A percentile compares a stretch with the other conserved stretches of the same genome.
Conservation (phyloP, 2,113 vertebrate genomes). For the Trochalopteron elliotii region DNA sequence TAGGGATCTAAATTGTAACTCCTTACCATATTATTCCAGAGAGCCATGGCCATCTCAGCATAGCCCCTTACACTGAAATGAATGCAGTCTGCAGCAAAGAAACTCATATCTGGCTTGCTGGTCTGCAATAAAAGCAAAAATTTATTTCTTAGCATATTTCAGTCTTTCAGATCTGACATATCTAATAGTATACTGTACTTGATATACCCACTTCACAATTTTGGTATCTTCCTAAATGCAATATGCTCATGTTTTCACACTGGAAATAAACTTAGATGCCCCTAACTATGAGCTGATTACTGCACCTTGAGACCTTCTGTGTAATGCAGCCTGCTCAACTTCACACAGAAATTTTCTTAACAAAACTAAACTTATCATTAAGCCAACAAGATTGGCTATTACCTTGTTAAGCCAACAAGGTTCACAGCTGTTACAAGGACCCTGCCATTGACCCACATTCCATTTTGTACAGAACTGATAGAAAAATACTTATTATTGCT, state of each 20-base stretch:
- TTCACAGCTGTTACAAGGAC: background rate
- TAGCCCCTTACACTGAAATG: conserved; percentile 88
- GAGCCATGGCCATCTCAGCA: conserved; percentile 84
- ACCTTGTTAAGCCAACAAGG: background rate
- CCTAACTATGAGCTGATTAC: background rate
- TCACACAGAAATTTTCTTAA: background rate
- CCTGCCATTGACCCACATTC: background rate
- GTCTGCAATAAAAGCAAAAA: conserved; percentile 70
- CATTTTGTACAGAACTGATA: background rate
- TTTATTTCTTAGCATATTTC: background rate
- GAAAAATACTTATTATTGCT: background rate
- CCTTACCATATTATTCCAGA: conserved; percentile 97
- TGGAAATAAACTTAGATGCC: background rate
- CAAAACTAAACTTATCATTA: background rate
- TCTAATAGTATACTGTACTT: background rate
- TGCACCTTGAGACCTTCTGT: background rate
- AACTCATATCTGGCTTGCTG: conserved; percentile 75
- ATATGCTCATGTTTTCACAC: background rate
- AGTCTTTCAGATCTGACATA: background rate
- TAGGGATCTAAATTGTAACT: accelerated
- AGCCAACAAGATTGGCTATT: background rate
- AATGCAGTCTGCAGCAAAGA: conserved; percentile 90
- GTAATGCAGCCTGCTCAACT: background rate
- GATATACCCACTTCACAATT: background rate
- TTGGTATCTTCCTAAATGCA: background rate